phyloP scores from a whole-genome alignment of 2,797 vertebrate species.

The Esox masquinongy region DNA sequence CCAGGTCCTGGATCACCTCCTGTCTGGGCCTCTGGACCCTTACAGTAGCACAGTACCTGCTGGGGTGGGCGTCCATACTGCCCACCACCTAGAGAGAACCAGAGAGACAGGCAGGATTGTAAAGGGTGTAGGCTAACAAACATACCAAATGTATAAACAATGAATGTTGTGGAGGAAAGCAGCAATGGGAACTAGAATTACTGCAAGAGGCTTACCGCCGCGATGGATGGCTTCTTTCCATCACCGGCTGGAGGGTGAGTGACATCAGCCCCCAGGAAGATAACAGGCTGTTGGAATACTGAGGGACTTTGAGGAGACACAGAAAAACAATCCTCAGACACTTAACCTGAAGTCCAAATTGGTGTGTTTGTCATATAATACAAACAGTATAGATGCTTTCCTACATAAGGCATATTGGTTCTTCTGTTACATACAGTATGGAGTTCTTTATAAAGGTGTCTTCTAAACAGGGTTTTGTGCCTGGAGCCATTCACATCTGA shows the following conservation, averaged over 20 bases:
- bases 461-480: neutral
- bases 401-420: too few relatives aligned
- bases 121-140: neutral
- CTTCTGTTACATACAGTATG: too few relatives aligned
- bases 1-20: conserved; percentile 95
- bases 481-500: neutral
- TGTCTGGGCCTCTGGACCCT: conserved; percentile 93
- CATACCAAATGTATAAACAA: neutral
- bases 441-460: neutral
- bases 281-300: conserved; percentile 98
- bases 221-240: conserved; percentile 96
- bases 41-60: conserved; percentile 96
- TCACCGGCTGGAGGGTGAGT: conserved; percentile 98
- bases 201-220: conserved; percentile 82
- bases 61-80: conserved; percentile 98
- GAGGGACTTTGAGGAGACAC: conserved; percentile 66
- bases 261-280: conserved; percentile 97
- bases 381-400: neutral
- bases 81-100: conserved; percentile 86
- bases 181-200: neutral
- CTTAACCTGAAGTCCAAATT: neutral
- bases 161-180: neutral
- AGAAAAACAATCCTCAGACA: neutral
- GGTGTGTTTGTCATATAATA: neutral
- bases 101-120: neutral